These are phyloP conservation scores for Agrilus mali DNA, from an alignment of 2,888 invertebrate genomes.

Conservation along the genomic window DNA sequence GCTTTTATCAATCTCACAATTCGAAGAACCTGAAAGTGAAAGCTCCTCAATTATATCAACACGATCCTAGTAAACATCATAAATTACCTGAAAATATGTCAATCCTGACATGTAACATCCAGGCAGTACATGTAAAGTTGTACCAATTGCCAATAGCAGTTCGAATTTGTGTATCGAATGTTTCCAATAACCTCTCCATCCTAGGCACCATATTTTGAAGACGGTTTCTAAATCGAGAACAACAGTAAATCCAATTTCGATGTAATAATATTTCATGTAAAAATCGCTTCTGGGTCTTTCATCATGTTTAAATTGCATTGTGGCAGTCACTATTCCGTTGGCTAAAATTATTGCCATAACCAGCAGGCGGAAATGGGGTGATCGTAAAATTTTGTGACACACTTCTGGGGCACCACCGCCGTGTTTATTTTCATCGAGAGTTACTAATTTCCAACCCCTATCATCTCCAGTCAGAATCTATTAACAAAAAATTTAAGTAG, in stretches of 20 bases:
- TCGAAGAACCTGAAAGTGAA: slow-evolving; percentile 64
- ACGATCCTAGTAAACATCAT: too few species aligned
- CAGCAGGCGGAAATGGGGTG: slow-evolving; percentile 82
- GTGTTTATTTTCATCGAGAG: slow-evolving; percentile 93
- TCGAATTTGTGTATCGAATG: slow-evolving; percentile 98
- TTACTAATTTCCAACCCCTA: slow-evolving; percentile 89
- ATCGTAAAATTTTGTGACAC: slow-evolving; percentile 74
- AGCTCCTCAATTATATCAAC: too few species aligned
- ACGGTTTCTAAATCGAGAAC: slow-evolving; percentile 88
- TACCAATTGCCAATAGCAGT: slow-evolving; percentile 81
- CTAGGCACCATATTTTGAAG: slow-evolving; percentile 96
- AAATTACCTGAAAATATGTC: slow-evolving; percentile 84
- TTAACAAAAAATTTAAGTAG: slow-evolving; percentile 14
- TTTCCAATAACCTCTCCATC: slow-evolving; percentile 88
- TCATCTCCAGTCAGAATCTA: slow-evolving; percentile 86
- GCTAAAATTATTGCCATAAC: slow-evolving; percentile 92
- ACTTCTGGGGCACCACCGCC: slow-evolving; percentile 75
- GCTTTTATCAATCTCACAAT: slow-evolving; percentile 95
- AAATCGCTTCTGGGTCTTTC: slow-evolving; percentile 70
- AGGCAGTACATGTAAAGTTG: slow-evolving; percentile 87
- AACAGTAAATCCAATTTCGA: slow-evolving; percentile 89
- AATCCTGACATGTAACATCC: slow-evolving; percentile 84
- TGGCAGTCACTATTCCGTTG: slow-evolving; percentile 92
- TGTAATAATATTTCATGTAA: slow-evolving; percentile 85
- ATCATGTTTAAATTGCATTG: slow-evolving; percentile 89